These are phyloP conservation scores for Sebastes schlegelii DNA, from an alignment of 2,113 vertebrate species.

Conservation along the genomic window DNA sequence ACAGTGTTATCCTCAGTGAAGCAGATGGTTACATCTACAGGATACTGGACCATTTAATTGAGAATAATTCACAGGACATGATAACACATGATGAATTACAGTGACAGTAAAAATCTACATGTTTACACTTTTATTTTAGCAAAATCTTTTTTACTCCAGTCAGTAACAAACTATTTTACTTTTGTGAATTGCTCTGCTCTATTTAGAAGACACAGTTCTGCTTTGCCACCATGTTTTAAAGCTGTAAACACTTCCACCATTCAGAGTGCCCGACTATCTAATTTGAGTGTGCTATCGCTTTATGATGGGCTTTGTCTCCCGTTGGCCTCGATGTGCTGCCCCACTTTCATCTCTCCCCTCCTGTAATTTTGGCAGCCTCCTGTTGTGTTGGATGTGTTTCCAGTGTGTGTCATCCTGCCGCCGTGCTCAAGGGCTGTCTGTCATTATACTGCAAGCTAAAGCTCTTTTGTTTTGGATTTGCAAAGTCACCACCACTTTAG, in stretches of 20 bases:
- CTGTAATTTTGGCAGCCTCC: conserved; percentile 71
- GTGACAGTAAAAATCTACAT: background rate
- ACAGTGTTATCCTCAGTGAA: background rate
- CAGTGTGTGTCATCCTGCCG: conserved; percentile 58
- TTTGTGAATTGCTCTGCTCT: background rate
- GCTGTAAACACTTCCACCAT: conserved; percentile 37
- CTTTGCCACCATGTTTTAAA: conserved; percentile 11
- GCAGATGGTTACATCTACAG: background rate
- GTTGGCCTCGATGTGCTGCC: conserved; percentile 44
- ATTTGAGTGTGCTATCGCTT: conserved; percentile 42
- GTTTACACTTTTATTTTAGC: background rate
- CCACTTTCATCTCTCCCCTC: conserved; percentile 66
- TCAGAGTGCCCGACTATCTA: conserved; percentile 1
- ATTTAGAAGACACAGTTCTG: conserved; percentile 12
- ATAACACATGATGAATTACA: background rate
- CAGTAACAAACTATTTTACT: background rate
- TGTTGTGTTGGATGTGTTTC: conserved; percentile 62
- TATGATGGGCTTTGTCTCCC: conserved; percentile 45
- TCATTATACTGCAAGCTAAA: conserved; percentile 56
- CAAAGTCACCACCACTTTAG: conserved; percentile 27
- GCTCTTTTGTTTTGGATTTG: conserved; percentile 37
- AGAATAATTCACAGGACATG: background rate
- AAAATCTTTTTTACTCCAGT: background rate
- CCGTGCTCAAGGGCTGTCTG: conserved; percentile 34
- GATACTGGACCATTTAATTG: background rate